A percentile compares a stretch with the other conserved stretches of the same genome.
These are phyloP conservation scores for Hippocampus comes DNA, from an alignment of 2,113 vertebrate species.

Conservation along the genomic window DNA sequence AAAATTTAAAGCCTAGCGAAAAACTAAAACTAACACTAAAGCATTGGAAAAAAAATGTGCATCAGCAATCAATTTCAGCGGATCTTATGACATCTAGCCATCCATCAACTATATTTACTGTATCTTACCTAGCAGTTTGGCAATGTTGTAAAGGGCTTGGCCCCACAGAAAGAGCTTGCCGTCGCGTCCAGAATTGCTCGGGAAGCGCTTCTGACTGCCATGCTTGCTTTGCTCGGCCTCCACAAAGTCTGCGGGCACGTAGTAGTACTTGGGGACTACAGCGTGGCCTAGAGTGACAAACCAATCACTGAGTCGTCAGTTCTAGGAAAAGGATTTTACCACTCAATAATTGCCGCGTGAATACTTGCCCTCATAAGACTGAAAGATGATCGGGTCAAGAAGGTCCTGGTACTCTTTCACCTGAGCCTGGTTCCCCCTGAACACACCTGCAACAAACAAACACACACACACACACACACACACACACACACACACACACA, in stretches of 20 bases:
- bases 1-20: no score
- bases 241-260: constrained; percentile 93
- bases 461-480: background rate
- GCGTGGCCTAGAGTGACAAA: constrained; percentile 76
- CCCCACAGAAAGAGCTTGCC: constrained; percentile 93
- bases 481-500: no score
- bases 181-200: constrained; percentile 88
- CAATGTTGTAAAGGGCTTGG: constrained; percentile 89
- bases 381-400: constrained; percentile 85
- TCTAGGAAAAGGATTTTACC: background rate
- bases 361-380: constrained; percentile 82
- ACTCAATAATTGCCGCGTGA: background rate
- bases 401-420: constrained; percentile 89
- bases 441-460: constrained; percentile 78
- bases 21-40: no score
- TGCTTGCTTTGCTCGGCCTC: constrained; percentile 86
- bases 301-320: background rate
- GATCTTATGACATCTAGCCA: no score
- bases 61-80: no score
- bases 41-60: no score
- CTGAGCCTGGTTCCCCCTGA: constrained; percentile 84
- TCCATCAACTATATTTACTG: background rate
- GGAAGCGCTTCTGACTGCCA: constrained; percentile 92
- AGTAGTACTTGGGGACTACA: constrained; percentile 90
- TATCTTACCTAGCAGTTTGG: constrained; percentile 86